A percentile compares a stretch with the other conserved stretches of the same genome.
phyloP scores from a whole-genome alignment of 1,140 invertebrate genomes.

The Bombus consobrinus region DNA sequence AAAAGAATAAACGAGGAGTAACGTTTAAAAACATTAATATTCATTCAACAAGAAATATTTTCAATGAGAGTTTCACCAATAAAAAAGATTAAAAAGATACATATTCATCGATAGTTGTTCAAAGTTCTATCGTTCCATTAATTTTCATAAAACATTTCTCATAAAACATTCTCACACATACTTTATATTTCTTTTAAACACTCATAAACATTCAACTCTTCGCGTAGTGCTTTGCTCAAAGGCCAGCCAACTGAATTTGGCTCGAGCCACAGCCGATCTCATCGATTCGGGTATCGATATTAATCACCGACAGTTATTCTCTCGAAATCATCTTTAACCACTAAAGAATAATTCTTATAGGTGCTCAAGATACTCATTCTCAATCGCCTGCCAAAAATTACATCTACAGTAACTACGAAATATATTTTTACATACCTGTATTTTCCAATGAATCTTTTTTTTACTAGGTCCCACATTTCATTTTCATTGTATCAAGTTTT shows the following conservation, averaged over 20 bases:
- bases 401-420: neutral
- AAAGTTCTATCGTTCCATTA: neutral
- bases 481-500: too few relatives aligned
- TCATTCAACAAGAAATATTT: neutral
- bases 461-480: too few relatives aligned
- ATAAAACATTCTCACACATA: neutral
- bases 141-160: neutral
- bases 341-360: neutral
- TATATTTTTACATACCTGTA: too few relatives aligned
- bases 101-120: too few relatives aligned
- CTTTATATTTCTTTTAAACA: neutral
- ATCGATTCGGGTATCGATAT: slow-evolving; percentile 13
- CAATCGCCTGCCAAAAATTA: neutral
- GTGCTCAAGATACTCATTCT: neutral
- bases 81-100: neutral
- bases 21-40: neutral
- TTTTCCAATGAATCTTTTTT: too few relatives aligned
- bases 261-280: neutral
- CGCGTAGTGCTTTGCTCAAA: neutral
- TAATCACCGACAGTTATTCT: neutral
- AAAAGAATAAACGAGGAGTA: neutral
- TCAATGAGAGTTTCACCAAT: neutral
- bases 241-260: neutral
- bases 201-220: neutral
- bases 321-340: neutral